Percentiles rank a stretch among this genome's conserved stretches.
Evolutionary conservation across 2,888 invertebrate genomes (phyloP).

Genomic region (Ligdia adustata): DNA sequence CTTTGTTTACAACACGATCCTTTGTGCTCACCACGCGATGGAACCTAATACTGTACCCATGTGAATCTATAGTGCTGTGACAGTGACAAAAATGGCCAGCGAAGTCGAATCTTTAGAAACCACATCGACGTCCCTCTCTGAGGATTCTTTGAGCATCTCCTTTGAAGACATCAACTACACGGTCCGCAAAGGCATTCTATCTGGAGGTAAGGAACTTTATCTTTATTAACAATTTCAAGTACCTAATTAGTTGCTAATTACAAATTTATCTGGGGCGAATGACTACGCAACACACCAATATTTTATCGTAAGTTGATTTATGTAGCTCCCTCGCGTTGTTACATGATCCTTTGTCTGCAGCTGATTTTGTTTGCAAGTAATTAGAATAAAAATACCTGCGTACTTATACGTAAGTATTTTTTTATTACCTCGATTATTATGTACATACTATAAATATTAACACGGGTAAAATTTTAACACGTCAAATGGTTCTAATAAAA

Average conservation of each 20-base stretch:
- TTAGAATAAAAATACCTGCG: too few species aligned
- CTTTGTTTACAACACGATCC: conserved; percentile 71
- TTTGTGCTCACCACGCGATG: conserved; percentile 66
- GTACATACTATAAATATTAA: too few species aligned
- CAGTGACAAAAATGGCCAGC: conserved; percentile 60
- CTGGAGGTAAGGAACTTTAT: conserved; percentile 74
- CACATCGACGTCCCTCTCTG: conserved; percentile 64
- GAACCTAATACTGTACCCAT: conserved; percentile 43
- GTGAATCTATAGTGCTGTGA: conserved; percentile 52
- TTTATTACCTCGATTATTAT: too few species aligned
- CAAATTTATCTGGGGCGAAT: conserved; percentile 25
- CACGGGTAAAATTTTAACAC: too few species aligned
- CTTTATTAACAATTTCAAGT: too few species aligned
- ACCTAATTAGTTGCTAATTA: conserved; percentile 29
- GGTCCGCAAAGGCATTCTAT: conserved; percentile 84
- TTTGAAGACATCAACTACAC: conserved; percentile 87
- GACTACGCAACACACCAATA: conserved; percentile 24
- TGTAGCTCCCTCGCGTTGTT: conserved; percentile 19
- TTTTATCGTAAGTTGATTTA: conserved; percentile 23
- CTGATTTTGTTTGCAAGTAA: conserved; percentile 3
- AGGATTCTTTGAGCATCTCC: conserved; percentile 85
- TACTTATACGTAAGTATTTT: too few species aligned
- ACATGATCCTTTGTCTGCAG: conserved; percentile 14
- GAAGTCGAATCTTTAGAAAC: conserved; percentile 72
- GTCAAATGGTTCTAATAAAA: too few species aligned